phyloP scores from a whole-genome alignment of 1,140 invertebrate genomes.

The Archivesica marissinica region DNA sequence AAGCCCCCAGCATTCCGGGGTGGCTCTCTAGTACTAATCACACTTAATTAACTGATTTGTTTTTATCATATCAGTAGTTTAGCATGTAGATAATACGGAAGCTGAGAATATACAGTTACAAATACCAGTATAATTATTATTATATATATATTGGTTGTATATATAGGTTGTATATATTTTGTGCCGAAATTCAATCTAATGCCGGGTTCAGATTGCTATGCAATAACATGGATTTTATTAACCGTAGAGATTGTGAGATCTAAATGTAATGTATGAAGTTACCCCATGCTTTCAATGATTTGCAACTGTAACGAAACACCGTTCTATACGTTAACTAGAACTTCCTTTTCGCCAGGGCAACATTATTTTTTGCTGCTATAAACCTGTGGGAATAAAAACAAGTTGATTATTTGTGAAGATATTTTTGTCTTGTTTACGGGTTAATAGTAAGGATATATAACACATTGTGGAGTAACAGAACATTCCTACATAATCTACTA shows the following conservation, averaged over 20 bases:
- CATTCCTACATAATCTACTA: neutral
- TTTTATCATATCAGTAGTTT: too few species aligned
- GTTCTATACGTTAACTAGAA: neutral
- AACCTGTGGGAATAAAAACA: neutral
- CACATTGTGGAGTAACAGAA: neutral
- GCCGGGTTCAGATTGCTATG: too few species aligned
- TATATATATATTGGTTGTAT: too few species aligned
- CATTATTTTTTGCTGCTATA: neutral
- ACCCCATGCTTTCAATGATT: neutral
- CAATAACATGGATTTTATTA: constrained; percentile 34
- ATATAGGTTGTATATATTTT: too few species aligned
- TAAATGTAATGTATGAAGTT: neutral
- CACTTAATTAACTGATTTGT: too few species aligned
- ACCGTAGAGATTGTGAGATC: neutral
- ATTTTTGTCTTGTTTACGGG: neutral
- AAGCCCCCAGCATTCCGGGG: too few species aligned
- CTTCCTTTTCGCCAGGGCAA: neutral
- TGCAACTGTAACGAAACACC: neutral
- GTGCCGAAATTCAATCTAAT: too few species aligned
- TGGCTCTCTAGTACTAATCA: too few species aligned
- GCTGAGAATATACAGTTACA: too few species aligned
- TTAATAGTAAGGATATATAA: neutral
- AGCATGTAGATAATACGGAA: too few species aligned
- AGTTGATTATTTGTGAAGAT: neutral
- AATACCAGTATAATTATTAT: too few species aligned